A percentile compares a stretch with the other conserved stretches of the same genome.
These are phyloP conservation scores for Perca fluviatilis DNA, from an alignment of 2,113 vertebrate genomes.

Conservation along the genomic window DNA sequence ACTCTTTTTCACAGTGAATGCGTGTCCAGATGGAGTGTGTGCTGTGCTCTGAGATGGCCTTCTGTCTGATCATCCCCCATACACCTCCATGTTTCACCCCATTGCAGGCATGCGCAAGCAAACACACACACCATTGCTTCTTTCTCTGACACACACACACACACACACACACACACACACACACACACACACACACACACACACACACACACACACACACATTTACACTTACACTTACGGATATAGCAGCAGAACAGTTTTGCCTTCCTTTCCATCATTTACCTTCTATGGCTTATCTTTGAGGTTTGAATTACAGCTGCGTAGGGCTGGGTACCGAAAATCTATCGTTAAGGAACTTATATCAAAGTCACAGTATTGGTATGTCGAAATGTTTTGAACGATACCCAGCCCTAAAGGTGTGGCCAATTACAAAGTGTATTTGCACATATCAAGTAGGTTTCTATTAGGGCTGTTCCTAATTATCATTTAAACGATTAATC, in stretches of 20 bases:
- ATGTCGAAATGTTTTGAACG: too few species aligned
- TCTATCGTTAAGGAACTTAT: too few species aligned
- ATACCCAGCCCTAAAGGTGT: too few species aligned
- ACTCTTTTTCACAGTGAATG: conserved; percentile 71
- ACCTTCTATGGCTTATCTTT: not conserved
- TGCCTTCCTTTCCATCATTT: conserved; percentile 16
- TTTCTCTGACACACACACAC: conserved; percentile 3
- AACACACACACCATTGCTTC: not conserved
- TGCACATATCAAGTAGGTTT: not conserved
- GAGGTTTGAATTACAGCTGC: not conserved
- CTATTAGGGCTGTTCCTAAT: too few species aligned
- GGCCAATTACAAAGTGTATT: not conserved
- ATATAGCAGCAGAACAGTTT: not conserved
- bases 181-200: conserved; percentile 2
- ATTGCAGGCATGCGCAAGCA: conserved; percentile 37
- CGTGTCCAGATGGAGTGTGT: conserved; percentile 80
- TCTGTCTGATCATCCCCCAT: conserved; percentile 71
- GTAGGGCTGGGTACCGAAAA: too few species aligned
- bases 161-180: conserved; percentile 2
- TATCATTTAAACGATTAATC: too few species aligned
- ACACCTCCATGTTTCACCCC: conserved; percentile 71
- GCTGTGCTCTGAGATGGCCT: conserved; percentile 68
- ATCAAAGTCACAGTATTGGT: too few species aligned
- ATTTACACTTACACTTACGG: not conserved
- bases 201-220: conserved; percentile 11